A percentile compares a stretch with the other conserved stretches of the same genome.
phyloP scores from a whole-genome alignment of 1,140 invertebrate species.

The Drosophila kepulauana region DNA sequence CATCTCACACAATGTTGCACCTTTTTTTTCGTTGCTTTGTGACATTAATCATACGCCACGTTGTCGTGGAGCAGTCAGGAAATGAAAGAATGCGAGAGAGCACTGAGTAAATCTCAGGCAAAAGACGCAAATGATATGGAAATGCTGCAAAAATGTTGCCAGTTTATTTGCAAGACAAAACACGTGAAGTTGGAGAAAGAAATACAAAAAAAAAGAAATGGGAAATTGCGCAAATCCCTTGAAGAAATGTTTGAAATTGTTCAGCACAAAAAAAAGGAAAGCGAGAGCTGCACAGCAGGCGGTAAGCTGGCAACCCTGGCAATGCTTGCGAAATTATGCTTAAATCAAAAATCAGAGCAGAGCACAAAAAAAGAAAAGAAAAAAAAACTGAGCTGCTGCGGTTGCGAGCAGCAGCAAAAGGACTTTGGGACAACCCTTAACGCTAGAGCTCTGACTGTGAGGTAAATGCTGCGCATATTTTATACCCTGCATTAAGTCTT shows the following conservation, averaged over 20 bases:
- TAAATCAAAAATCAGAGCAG: conserved; percentile 81
- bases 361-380: neutral
- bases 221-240: conserved; percentile 78
- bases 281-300: conserved; percentile 37
- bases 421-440: conserved; percentile 19
- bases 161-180: conserved; percentile 75
- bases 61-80: conserved; percentile 59
- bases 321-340: conserved; percentile 76
- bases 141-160: conserved; percentile 55
- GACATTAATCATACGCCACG: conserved; percentile 76
- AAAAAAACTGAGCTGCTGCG: conserved; percentile 11
- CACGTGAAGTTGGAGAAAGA: conserved; percentile 2
- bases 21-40: conserved; percentile 21
- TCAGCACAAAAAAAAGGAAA: conserved; percentile 38
- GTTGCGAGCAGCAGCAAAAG: conserved; percentile 9
- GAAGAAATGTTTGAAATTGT: conserved; percentile 82
- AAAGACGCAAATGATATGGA: conserved; percentile 67
- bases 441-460: conserved; percentile 16
- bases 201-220: conserved; percentile 44
- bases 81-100: conserved; percentile 43
- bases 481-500: conserved; percentile 80
- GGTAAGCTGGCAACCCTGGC: conserved; percentile 10
- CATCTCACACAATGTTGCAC: neutral
- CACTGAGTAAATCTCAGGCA: conserved; percentile 20
- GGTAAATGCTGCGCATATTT: conserved; percentile 78